Conservation (phyloP, 2,797 vertebrate species). For the Sorex maritimensis region DNA sequence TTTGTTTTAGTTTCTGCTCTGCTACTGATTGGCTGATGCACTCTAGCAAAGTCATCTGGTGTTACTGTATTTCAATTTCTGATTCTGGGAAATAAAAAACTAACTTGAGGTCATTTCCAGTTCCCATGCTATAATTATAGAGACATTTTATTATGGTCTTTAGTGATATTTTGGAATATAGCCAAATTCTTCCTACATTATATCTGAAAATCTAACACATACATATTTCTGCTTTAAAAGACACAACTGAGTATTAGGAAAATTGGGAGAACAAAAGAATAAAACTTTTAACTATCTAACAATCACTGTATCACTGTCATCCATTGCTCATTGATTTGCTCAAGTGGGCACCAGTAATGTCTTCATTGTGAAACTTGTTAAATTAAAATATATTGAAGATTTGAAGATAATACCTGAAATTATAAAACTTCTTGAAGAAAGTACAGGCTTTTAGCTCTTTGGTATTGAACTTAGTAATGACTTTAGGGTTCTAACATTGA, state of each 20-base stretch:
- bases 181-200: background rate
- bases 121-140: conserved; percentile 47
- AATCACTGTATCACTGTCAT: no score
- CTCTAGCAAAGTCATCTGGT: conserved; percentile 22
- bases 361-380: no score
- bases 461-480: background rate
- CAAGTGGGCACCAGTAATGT: no score
- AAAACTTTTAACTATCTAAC: background rate
- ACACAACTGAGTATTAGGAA: background rate
- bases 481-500: background rate
- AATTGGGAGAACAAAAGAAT: background rate
- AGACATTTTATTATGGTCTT: conserved; percentile 53
- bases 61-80: conserved; percentile 29
- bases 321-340: no score
- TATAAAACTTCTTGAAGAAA: background rate
- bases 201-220: conserved; percentile 28
- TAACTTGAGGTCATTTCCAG: conserved; percentile 61
- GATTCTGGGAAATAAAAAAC: conserved; percentile 64
- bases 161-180: conserved; percentile 65
- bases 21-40: conserved; percentile 16
- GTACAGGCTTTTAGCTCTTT: background rate
- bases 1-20: background rate
- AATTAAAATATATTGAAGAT: background rate
- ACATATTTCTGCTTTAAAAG: conserved; percentile 26
- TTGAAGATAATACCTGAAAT: background rate